Base-by-base conservation (phyloP, 92 coral and sea anemone species). In the Isaurus tuberculatus region DNA sequence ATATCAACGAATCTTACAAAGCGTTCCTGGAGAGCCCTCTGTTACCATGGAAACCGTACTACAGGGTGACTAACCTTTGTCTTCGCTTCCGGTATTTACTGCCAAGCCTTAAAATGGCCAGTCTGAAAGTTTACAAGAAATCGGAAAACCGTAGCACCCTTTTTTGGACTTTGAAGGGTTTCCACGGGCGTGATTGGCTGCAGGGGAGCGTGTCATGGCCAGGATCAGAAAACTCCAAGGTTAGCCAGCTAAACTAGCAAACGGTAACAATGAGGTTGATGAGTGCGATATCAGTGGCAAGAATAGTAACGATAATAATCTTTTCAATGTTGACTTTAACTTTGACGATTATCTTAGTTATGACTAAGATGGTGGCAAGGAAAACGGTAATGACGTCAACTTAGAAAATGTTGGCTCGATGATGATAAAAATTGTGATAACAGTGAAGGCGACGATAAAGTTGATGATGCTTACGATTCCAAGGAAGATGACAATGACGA, bases 171-270 rank as follows among this genome's bases (percentile, higher is more conserved):
- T 61, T 92, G 16, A 70, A 73, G 43, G 95, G 95, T 49, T 89
- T 83, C 58, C 95, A 92, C 70, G 95, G 95, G 7, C 28, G 49
- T 33, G 64, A 29, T 17, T 92, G 95, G 95, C 57, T 43, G 25
- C 48, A 77, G 23, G 95, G 88, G 40, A 85, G 75, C 20, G 88
- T 90, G 9, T 75, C 93, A 3, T 90, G 91, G 91, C 64, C 11
- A 30, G 84, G 83, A 15, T 40, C 37, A 19, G 43, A 57, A 58
- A 28, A 53, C 3, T 70, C 83, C 3, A 89, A 90, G 89, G 95
- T 92, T 80, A 63, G 32, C 23, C 32, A 25, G 22, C 26, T n/a
- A 7, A 79, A 79, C 16, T 14, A 17, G 11, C 33, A 33, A 66
- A 16, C 23, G 16, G 26, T 17, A 19, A 34, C 14, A 2, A 30